Evolutionary conservation across 2,113 vertebrate genomes (phyloP).

Genomic region (Numida meleagris): DNA sequence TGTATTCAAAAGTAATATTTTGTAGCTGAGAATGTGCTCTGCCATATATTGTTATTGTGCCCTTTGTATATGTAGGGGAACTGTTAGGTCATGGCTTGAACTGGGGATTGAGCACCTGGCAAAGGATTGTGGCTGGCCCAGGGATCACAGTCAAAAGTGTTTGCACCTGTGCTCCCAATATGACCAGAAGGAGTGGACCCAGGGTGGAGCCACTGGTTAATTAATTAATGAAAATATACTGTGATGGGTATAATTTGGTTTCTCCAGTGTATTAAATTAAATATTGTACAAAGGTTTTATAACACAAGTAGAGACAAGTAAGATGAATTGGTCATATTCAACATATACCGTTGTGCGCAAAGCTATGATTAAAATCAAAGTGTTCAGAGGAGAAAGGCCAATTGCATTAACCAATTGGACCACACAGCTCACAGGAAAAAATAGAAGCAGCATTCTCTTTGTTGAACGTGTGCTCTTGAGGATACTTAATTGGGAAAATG

Average conservation of each 20-base stretch:
- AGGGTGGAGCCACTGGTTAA: too few relatives aligned
- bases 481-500: neutral
- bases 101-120: too few relatives aligned
- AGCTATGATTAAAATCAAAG: slow-evolving; percentile 21
- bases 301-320: neutral
- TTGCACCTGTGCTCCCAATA: too few relatives aligned
- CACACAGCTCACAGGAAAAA: slow-evolving; percentile 2
- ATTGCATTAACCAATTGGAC: neutral
- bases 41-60: too few relatives aligned
- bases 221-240: too few relatives aligned
- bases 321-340: neutral
- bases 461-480: neutral
- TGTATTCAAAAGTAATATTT: too few relatives aligned
- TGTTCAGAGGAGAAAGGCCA: neutral
- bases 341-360: neutral
- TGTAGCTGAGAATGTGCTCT: too few relatives aligned
- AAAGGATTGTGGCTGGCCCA: too few relatives aligned
- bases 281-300: neutral
- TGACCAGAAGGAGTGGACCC: too few relatives aligned
- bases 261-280: neutral
- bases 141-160: too few relatives aligned
- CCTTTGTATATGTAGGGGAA: too few relatives aligned
- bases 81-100: too few relatives aligned
- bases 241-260: neutral
- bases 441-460: neutral